Evolutionary conservation across 2,113 vertebrate species (phyloP).

Genomic region (Neodon shergylaensis): DNA sequence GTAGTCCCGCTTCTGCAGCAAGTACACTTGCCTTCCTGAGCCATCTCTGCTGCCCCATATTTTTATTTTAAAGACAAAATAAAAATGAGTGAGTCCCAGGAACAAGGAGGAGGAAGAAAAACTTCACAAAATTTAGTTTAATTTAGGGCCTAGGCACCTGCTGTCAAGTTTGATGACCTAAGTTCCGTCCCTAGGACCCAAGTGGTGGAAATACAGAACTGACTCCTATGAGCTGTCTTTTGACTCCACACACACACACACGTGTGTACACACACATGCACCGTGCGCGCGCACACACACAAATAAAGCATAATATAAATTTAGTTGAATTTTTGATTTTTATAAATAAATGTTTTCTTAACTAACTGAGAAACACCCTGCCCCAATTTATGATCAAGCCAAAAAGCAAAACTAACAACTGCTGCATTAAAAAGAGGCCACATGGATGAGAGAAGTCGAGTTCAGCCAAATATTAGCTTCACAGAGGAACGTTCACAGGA

Average conservation of each 20-base stretch:
- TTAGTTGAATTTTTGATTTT: neutral
- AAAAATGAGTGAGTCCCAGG: neutral
- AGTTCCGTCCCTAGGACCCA: neutral
- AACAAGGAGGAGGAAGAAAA: neutral
- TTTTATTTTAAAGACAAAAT: conserved; percentile 44
- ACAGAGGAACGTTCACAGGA: conserved; percentile 52
- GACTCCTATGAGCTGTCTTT: no score
- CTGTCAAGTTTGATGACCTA: no score
- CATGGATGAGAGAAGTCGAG: neutral
- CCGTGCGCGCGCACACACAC: neutral
- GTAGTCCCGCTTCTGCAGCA: accelerated
- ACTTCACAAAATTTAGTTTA: neutral
- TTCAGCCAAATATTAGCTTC: neutral
- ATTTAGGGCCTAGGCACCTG: neutral
- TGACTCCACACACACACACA: neutral
- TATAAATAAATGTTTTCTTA: neutral
- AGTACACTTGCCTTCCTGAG: neutral
- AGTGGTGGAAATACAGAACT: neutral
- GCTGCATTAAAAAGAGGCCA: conserved; percentile 16
- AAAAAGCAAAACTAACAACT: conserved; percentile 43
- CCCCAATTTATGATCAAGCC: neutral
- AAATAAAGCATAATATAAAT: neutral
- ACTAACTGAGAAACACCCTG: neutral
- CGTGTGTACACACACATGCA: accelerated
- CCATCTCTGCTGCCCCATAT: neutral